These are phyloP conservation scores for Xestia rhomboidea DNA, from an alignment of 2,888 invertebrate species.

Conservation along the genomic window DNA sequence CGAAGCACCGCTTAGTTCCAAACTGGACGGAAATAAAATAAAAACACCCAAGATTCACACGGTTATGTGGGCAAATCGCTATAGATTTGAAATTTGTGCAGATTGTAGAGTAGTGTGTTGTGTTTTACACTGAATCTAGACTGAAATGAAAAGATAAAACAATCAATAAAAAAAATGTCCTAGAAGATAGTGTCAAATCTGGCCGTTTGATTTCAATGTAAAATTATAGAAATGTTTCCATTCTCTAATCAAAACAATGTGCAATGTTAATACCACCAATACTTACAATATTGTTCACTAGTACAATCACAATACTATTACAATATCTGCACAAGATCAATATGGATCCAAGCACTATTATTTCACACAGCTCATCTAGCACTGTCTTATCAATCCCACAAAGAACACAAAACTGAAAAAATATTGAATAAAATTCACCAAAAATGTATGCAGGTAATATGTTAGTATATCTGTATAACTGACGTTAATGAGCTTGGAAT, in stretches of 20 bases:
- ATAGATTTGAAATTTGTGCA: no score
- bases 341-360: background rate
- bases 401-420: conserved; percentile 1
- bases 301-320: background rate
- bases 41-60: background rate
- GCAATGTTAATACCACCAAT: background rate
- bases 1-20: background rate
- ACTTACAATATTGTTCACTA: conserved; percentile 9
- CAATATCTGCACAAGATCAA: background rate
- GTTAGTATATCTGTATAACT: conserved; percentile 8
- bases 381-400: background rate
- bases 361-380: background rate
- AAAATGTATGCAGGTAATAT: background rate
- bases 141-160: conserved; percentile 11
- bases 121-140: background rate
- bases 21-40: background rate
- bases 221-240: conserved; percentile 3
- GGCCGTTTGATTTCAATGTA: background rate
- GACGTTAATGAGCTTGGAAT: conserved; percentile 16
- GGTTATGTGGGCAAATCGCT: background rate
- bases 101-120: no score
- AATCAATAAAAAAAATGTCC: background rate
- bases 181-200: conserved; percentile 12
- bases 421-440: background rate
- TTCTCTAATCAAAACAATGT: background rate